Base-by-base conservation (phyloP, 1,140 invertebrate species). In the Drosophila quadrilineata region DNA sequence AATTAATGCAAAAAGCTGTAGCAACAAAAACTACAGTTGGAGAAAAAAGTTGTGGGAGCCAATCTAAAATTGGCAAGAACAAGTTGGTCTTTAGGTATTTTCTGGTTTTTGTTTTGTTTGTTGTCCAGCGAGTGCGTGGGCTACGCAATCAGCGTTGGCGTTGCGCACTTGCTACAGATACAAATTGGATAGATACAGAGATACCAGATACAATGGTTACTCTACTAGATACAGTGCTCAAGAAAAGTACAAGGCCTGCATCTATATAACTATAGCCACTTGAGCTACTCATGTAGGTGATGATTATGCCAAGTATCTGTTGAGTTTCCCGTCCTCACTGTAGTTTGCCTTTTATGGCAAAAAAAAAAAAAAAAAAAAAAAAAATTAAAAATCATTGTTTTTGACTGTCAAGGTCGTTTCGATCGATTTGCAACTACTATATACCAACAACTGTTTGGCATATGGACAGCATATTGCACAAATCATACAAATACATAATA, bases 351-450 rank as follows among this genome's bases (percentile, higher is more conserved):
- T 85, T 72, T 85, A 75, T 62, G 79, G 80, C 62, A 67, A 38
- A 1, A 33, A 33, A 33, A 2, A 64, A 33, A n/a, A 9, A 36
- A 36, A 40, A 70, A 52, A 71, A 49, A 66, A 33, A n/a, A 9
- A 36, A 36, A 40, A 70, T 48, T 69, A 49, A 66, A 48, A 75
- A 71, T 77, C 64, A 75, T 62, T 65, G 65, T 73, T 84, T n/a
- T 87, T 84, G 84, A 87, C 67, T 87, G 84, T 62, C 84, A 87
- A 87, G 84, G 84, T 79, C 85, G 53, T 49, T 69, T 36, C 62
- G 71, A 84, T 74, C 79, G 58, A 84, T 84, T 71, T 60, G 65
- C 57, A 67, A 68, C 57, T n/a, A n/a, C n/a, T n/a, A n/a, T n/a
- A n/a, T n/a, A n/a, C n/a, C n/a, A n/a, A 52, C 48, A 68, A 43